Percentiles rank a stretch among this genome's conserved stretches.
phyloP scores from a whole-genome alignment of 2,113 vertebrate species.

The Nerophis ophidion region DNA sequence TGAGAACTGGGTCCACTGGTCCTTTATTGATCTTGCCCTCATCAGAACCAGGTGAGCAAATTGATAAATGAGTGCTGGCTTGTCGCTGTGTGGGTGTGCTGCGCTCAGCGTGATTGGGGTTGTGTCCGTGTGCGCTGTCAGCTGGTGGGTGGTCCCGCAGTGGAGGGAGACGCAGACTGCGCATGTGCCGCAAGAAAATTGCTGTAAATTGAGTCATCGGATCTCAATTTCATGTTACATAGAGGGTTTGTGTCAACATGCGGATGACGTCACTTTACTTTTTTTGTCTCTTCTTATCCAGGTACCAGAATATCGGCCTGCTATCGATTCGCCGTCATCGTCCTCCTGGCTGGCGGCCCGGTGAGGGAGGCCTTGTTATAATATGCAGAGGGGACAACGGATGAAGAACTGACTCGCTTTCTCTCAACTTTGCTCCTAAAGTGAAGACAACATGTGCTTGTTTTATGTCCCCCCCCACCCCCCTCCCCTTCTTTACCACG shows the following conservation, averaged over 20 bases:
- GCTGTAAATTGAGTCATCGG: no score
- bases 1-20: no score
- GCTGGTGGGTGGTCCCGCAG: no score
- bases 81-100: no score
- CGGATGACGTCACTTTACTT: background rate
- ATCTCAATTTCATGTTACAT: background rate
- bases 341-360: constrained; percentile 85
- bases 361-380: constrained; percentile 91
- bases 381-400: constrained; percentile 36
- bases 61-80: no score
- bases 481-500: constrained; percentile 23
- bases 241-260: background rate
- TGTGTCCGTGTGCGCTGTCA: no score
- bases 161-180: no score
- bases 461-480: constrained; percentile 8
- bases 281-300: constrained; percentile 67
- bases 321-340: constrained; percentile 85
- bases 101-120: no score
- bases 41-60: no score
- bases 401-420: constrained; percentile 82
- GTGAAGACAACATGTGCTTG: constrained; percentile 85
- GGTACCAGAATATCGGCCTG: constrained; percentile 91
- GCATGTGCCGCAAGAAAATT: no score
- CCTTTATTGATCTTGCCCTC: no score
- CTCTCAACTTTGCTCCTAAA: constrained; percentile 74